Evolutionary conservation across 2,797 vertebrate genomes (phyloP).

Genomic region (Urocyon cinereoargenteus): DNA sequence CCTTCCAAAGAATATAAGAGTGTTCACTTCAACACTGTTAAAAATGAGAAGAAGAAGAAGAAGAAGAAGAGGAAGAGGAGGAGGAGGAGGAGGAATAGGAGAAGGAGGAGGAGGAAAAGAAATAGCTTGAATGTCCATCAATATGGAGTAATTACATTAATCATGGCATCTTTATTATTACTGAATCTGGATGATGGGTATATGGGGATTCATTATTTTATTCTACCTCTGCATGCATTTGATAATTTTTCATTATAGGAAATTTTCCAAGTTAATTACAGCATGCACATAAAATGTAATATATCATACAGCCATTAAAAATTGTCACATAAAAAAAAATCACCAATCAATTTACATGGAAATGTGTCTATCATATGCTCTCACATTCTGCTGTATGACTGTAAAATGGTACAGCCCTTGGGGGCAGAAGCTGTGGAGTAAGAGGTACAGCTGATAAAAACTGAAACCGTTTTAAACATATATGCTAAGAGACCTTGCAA

Average conservation of each 20-base stretch:
- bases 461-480: not conserved
- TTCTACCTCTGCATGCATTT: not conserved
- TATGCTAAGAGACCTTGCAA: not conserved
- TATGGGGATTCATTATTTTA: not conserved
- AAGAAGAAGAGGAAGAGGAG: accelerated
- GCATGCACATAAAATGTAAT: not conserved
- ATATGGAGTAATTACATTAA: not conserved
- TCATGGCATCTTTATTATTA: not conserved
- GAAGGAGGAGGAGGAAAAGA: not conserved
- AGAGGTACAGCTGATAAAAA: not conserved
- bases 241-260: constrained; percentile 26
- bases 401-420: not conserved
- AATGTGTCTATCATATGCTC: not conserved
- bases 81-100: accelerated
- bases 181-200: not conserved
- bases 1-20: not conserved
- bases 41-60: not conserved
- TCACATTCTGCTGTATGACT: not conserved
- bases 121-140: not conserved
- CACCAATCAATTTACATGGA: not conserved
- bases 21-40: not conserved
- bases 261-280: not conserved
- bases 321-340: constrained; percentile 24
- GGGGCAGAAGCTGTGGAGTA: not conserved
- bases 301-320: not conserved